Evolutionary conservation across 2,113 vertebrate genomes (phyloP), one percentile per base, ranked within the genome.

Genomic region (Ailuropoda melanoleuca): DNA sequence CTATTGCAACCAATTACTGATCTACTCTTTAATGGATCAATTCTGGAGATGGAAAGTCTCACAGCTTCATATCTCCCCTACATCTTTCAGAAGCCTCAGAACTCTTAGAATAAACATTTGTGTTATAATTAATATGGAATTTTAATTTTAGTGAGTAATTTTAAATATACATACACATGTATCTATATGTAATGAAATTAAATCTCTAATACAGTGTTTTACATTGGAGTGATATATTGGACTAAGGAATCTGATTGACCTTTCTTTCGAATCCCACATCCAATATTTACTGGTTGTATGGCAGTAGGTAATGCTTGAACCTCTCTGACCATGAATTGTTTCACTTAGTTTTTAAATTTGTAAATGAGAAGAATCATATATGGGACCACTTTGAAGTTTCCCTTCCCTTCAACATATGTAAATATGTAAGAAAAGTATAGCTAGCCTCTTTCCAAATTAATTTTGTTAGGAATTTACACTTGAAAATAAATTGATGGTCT

Each of bases 61-160:
- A 56, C 14, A 66, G 37, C 1, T 18, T 93, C 18, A 72, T 8
- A 60, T 17, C 18, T 94, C 21, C 93, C 24, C 26, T 17, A 19
- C 3, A 56, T 46, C 4, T 37, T 93, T 96, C 31, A 62, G 48
- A 96, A 55, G 19, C 2, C 18, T 80, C 48, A 74, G 48, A 58
- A 72, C 23, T 77, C 11, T 75, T 34, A 11, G 1, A 48, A 60
- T n/a, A n/a, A 26, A 81, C 58, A 78, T 34, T 58, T 66, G 2
- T 60, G 50, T 77, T 77, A 31, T 77, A 48, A 48, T 31, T 31
- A 29, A 77, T 18, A 75, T 88, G 4, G 3, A 39, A 68, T 85
- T 96, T 95, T 81, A 92, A 83, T 89, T 87, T 70, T 87, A 87
- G 8, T 78, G 7, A 87, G n/a, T 88, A 55, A 88, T 88, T 95